These are phyloP conservation scores for Bubo blakistoni DNA, from an alignment of 2,113 vertebrate species.

Conservation along the genomic window DNA sequence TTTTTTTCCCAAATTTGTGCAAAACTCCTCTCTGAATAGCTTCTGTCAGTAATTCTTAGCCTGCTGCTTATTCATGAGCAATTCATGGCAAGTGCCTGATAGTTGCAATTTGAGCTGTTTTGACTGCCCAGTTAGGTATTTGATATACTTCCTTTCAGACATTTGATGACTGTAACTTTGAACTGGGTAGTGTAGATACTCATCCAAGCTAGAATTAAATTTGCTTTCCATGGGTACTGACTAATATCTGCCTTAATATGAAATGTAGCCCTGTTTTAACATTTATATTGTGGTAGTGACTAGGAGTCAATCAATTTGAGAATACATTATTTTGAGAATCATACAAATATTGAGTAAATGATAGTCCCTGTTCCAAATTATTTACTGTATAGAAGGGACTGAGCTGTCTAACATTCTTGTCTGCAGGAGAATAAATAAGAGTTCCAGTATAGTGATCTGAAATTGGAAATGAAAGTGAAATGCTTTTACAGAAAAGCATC, in stretches of 20 bases:
- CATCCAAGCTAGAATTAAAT: not conserved
- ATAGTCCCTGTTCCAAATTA: not conserved
- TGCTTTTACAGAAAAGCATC: not conserved
- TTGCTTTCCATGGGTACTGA: not conserved
- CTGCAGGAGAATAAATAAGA: not conserved
- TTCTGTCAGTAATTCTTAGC: conserved; percentile 37
- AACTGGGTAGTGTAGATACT: not conserved
- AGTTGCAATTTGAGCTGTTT: conserved; percentile 24
- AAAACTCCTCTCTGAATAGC: not conserved
- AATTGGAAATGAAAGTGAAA: conserved; percentile 17
- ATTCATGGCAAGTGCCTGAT: conserved; percentile 18
- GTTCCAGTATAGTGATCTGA: not conserved
- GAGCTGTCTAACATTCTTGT: not conserved
- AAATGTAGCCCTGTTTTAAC: not conserved
- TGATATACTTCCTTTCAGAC: conserved; percentile 8
- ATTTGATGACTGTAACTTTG: conserved; percentile 9
- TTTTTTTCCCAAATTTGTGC: not conserved
- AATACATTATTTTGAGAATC: not conserved
- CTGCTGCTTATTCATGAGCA: conserved; percentile 30
- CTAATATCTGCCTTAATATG: not conserved
- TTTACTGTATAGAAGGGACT: not conserved
- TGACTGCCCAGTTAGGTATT: not conserved
- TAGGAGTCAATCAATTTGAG: not conserved
- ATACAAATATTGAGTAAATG: not conserved
- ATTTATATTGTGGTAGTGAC: not conserved